These are phyloP conservation scores for Pelmatolapia mariae DNA, from an alignment of 2,113 vertebrate species.

Conservation along the genomic window DNA sequence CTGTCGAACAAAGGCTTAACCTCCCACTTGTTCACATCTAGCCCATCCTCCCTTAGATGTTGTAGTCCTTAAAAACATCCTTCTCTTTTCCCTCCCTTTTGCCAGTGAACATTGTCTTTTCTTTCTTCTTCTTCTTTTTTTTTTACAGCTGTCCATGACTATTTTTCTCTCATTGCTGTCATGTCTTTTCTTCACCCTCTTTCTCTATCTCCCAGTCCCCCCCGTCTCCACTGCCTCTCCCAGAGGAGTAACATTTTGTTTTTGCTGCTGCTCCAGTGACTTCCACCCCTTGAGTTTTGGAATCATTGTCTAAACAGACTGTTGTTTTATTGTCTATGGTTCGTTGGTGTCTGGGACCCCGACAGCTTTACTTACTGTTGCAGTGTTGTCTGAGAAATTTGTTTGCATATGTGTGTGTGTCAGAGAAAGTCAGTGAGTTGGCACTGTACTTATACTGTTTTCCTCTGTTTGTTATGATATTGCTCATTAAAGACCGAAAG, in stretches of 20 bases:
- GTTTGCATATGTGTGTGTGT: neutral
- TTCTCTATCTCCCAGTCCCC: neutral
- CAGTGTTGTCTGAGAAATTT: neutral
- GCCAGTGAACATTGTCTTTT: neutral
- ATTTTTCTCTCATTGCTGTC: neutral
- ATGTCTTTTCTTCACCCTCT: neutral
- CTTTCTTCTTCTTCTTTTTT: neutral
- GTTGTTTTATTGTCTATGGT: conserved; percentile 14
- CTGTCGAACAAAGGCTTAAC: neutral
- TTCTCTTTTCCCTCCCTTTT: neutral
- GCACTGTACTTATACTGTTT: neutral
- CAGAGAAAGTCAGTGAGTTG: neutral
- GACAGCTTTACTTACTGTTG: neutral
- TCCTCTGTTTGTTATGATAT: neutral
- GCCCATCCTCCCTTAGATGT: neutral
- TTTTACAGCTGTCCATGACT: neutral
- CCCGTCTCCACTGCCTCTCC: neutral
- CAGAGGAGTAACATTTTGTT: neutral
- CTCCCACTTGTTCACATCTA: neutral
- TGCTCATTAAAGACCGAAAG: neutral
- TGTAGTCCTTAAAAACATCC: neutral
- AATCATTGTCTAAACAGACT: neutral
- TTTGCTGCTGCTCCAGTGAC: conserved; percentile 3
- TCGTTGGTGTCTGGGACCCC: neutral
- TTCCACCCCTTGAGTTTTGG: conserved; percentile 5